Conservation (phyloP, 2,888 invertebrate species). For the Pammene fasciana region DNA sequence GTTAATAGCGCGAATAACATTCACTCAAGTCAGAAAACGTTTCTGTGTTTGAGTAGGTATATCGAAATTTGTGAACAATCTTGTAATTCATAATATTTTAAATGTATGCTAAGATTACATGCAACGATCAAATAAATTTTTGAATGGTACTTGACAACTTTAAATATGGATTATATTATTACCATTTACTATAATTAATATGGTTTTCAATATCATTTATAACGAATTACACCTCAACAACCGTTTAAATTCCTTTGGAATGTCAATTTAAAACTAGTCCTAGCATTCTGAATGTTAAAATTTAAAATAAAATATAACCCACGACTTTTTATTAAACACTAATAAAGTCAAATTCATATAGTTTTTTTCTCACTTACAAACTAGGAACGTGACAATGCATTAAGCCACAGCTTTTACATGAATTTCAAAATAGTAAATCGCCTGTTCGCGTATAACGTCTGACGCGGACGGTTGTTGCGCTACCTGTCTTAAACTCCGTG, state of each 20-base stretch:
- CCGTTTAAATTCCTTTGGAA: constrained; percentile 31
- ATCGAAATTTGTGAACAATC: constrained; percentile 29
- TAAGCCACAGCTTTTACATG: constrained; percentile 70
- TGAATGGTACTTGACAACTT: constrained; percentile 3
- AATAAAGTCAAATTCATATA: constrained; percentile 28
- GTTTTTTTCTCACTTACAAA: constrained; percentile 37
- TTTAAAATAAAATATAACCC: constrained; percentile 33
- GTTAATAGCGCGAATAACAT: constrained; percentile 28
- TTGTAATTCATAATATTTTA: not conserved
- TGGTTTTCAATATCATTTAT: constrained; percentile 4
- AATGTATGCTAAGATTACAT: constrained; percentile 19
- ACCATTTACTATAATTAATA: not conserved
- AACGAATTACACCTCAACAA: constrained; percentile 8
- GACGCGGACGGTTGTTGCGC: constrained; percentile 40
- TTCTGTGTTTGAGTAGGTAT: constrained; percentile 22
- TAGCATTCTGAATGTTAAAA: constrained; percentile 22
- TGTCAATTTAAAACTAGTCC: constrained; percentile 32
- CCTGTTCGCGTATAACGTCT: constrained; percentile 33
- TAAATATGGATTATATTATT: not conserved
- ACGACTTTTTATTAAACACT: constrained; percentile 32
- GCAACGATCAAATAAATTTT: constrained; percentile 6
- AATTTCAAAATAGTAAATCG: constrained; percentile 44
- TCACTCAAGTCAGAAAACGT: not conserved
- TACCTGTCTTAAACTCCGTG: constrained; percentile 42
- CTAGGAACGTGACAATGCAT: constrained; percentile 55